Evolutionary conservation across 2,113 vertebrate species (phyloP).

Genomic region (Onychostruthus taczanowskii): DNA sequence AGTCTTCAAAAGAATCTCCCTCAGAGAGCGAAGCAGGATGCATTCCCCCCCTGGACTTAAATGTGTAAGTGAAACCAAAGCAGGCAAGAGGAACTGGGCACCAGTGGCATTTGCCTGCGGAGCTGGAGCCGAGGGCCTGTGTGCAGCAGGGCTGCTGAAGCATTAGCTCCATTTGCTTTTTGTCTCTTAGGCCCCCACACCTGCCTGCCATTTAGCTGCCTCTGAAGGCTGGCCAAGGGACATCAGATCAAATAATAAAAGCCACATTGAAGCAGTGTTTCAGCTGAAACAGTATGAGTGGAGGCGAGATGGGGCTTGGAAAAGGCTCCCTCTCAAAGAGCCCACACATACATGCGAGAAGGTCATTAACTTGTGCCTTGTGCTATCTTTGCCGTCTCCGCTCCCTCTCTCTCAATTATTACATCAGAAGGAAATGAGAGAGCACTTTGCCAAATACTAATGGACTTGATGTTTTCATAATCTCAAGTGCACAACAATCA

Average conservation of each 20-base stretch:
- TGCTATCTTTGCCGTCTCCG: slow-evolving; percentile 46
- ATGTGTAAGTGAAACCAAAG: not conserved
- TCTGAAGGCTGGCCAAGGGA: slow-evolving; percentile 53
- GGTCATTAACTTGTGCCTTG: slow-evolving; percentile 58
- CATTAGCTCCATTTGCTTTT: slow-evolving; percentile 25
- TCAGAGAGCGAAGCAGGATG: not conserved
- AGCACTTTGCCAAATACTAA: slow-evolving; percentile 64
- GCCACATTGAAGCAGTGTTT: slow-evolving; percentile 27
- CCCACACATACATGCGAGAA: slow-evolving; percentile 59
- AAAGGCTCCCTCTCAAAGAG: slow-evolving; percentile 51
- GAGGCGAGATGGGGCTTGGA: slow-evolving; percentile 40
- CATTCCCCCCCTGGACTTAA: not conserved
- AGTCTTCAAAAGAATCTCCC: not conserved
- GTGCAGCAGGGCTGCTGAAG: not conserved
- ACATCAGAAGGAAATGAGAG: slow-evolving; percentile 53
- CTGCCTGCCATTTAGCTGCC: slow-evolving; percentile 18
- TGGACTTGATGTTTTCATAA: slow-evolving; percentile 61
- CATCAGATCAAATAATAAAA: slow-evolving; percentile 53
- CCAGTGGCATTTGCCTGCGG: not conserved
- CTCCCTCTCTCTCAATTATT: slow-evolving; percentile 45
- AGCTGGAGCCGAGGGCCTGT: not conserved
- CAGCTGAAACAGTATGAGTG: slow-evolving; percentile 25
- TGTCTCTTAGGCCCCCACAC: not conserved
- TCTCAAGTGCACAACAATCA: slow-evolving; percentile 59
- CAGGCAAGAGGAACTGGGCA: not conserved